Evolutionary conservation across 2,113 vertebrate species (phyloP).

Genomic region (Poecile atricapillus): DNA sequence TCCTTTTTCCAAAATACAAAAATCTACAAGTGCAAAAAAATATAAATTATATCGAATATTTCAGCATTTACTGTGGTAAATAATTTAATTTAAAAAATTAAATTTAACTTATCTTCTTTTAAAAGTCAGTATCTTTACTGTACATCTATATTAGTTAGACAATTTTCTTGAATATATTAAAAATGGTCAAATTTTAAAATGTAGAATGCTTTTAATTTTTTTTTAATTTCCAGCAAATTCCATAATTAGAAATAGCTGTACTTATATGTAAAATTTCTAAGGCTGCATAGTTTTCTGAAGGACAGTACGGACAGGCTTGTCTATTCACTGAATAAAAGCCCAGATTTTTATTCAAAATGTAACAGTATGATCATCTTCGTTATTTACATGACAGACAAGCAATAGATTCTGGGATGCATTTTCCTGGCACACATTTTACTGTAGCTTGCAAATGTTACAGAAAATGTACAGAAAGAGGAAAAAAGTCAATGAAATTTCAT

Average conservation of each 20-base stretch:
- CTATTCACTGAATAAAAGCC: neutral
- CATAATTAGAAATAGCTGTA: neutral
- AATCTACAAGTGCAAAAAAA: neutral
- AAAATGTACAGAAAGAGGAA: neutral
- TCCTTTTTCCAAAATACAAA: neutral
- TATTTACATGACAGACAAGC: conserved; percentile 18
- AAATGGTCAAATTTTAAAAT: neutral
- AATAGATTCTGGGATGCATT: neutral
- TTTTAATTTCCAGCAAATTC: neutral
- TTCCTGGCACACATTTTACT: neutral
- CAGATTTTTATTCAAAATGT: conserved; percentile 11
- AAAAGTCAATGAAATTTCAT: neutral
- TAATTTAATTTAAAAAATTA: neutral
- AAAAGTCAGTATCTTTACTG: neutral
- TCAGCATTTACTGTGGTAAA: neutral
- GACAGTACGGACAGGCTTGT: neutral
- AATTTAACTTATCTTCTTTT: neutral
- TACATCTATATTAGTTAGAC: neutral
- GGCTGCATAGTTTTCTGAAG: neutral
- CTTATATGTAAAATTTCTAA: neutral
- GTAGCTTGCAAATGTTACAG: neutral
- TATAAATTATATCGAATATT: neutral
- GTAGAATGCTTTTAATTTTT: neutral
- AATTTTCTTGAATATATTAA: neutral
- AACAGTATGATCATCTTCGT: neutral